Evolutionary conservation across 1,140 invertebrate genomes (phyloP).

Genomic region (Lycorma delicatula): DNA sequence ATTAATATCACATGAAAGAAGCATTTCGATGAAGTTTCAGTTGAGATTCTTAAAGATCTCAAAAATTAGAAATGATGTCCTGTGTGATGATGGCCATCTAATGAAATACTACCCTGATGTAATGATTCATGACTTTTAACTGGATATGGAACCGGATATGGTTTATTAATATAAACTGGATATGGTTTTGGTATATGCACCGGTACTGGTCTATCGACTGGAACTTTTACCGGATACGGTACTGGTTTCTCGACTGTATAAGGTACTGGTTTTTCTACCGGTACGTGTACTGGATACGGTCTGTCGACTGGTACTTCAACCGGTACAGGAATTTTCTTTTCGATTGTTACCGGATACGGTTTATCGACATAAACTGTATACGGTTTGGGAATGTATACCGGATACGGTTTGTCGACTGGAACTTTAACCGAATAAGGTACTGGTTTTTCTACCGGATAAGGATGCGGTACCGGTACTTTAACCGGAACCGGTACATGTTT

Average conservation of each 20-base stretch:
- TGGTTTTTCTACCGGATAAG: background rate
- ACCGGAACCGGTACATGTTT: background rate
- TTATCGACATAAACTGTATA: slow-evolving; percentile 48
- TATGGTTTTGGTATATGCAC: too few species aligned
- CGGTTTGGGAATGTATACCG: slow-evolving; percentile 33
- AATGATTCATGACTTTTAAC: too few species aligned
- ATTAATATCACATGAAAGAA: too few species aligned
- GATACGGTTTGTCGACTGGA: background rate
- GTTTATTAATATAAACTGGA: too few species aligned
- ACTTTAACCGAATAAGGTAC: background rate
- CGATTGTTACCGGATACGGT: slow-evolving; percentile 47
- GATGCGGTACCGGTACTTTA: background rate
- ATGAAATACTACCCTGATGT: too few species aligned
- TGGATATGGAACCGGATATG: too few species aligned
- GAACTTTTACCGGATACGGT: background rate
- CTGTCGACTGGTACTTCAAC: slow-evolving; percentile 26
- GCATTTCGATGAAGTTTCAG: too few species aligned
- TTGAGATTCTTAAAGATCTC: too few species aligned
- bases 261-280: background rate
- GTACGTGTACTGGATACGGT: slow-evolving; percentile 41
- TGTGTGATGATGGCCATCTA: too few species aligned
- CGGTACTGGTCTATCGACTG: too few species aligned
- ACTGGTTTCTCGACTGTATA: background rate
- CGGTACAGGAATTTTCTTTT: slow-evolving; percentile 15
- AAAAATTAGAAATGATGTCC: too few species aligned